Evolutionary conservation across 1,140 invertebrate genomes (phyloP), one percentile per base, ranked within the genome.

Genomic region (Leptinotarsa defecta): DNA sequence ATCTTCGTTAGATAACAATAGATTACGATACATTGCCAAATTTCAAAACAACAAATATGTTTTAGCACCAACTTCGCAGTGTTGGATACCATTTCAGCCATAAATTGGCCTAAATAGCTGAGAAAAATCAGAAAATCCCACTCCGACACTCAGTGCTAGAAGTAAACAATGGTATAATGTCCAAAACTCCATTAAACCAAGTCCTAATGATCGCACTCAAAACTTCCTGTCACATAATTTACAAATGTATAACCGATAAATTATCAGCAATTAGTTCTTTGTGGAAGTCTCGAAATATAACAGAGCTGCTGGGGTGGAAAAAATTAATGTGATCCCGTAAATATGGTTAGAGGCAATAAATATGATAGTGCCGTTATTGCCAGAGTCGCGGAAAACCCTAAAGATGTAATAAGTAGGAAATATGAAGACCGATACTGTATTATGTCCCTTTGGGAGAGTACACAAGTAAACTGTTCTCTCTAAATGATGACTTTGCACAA

Each of bases 401-500:
- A 73, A 73, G 71, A 73, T 73, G 71, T 73, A 73, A 73, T 73
- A 73, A 73, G 71, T 73, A 73, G 71, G 71, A 73, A 73, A 73
- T 73, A 73, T 73, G 71, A 65, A 73, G 71, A 73, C 71, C 71
- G 24, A 73, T 73, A 65, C 63, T 65, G 52, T 64, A 65, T 73
- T 65, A 48, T 62, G 17, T 48, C 62, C 61, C 61, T 73, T 73
- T 13, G 71, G 62, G 15, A 43, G 34, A 15, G 27, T 34, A 65
- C 52, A 8, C 17, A 57, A 19, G 52, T 57, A 57, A 57, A 57
- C 52, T 57, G 52, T 17, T 57, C 52, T 57, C 52, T 57, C 5
- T 57, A 8, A 57, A 57, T n/a, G 4, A 57, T 57, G 5, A 57
- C 1, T 57, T 43, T 11, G 8, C 34, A 43, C 3, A 43, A 43